Percentiles rank a stretch among this genome's conserved stretches.
phyloP scores from a whole-genome alignment of 2,888 invertebrate genomes.

The Epistrophe eligans region DNA sequence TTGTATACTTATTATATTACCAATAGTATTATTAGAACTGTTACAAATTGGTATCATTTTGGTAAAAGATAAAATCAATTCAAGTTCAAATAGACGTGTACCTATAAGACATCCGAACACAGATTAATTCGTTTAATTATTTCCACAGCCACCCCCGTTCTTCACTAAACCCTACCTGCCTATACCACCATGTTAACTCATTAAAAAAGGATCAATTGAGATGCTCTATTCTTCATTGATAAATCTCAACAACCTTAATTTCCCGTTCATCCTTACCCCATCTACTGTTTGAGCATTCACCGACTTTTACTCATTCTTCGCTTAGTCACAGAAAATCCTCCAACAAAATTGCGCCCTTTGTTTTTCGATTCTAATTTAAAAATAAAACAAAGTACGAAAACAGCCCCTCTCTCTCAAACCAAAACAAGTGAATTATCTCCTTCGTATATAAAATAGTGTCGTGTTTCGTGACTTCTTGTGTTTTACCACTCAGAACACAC shows the following conservation, averaged over 20 bases:
- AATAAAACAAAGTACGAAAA: constrained; percentile 28
- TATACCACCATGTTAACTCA: constrained; percentile 50
- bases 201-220: constrained; percentile 64
- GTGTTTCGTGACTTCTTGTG: constrained; percentile 9
- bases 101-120: not conserved
- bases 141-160: constrained; percentile 4
- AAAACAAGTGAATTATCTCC: constrained; percentile 49
- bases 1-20: no score
- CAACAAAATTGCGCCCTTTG: constrained; percentile 6
- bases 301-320: constrained; percentile 6
- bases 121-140: constrained; percentile 56
- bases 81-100: no score
- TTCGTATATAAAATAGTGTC: not conserved
- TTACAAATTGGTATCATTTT: no score
- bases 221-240: constrained; percentile 40
- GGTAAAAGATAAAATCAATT: no score
- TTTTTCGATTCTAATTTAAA: constrained; percentile 50
- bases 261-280: constrained; percentile 2
- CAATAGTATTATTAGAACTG: no score
- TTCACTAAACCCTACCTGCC: not conserved
- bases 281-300: not conserved
- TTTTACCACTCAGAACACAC: constrained; percentile 11
- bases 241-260: constrained; percentile 43
- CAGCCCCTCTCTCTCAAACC: constrained; percentile 12
- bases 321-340: constrained; percentile 50